These are phyloP conservation scores for Pseudolycoriella hygida DNA, from an alignment of 2,888 invertebrate species.

Conservation along the genomic window DNA sequence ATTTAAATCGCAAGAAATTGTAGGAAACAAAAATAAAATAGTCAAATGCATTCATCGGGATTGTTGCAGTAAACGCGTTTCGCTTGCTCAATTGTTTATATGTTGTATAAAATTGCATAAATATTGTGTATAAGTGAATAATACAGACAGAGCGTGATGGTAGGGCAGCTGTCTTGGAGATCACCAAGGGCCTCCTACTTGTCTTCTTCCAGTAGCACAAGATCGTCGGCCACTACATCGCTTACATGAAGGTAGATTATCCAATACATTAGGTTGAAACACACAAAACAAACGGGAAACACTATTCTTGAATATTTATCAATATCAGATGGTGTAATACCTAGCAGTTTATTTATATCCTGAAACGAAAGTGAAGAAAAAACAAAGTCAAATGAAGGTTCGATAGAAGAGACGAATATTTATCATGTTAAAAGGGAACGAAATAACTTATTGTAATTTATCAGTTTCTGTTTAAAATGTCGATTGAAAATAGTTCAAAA, in stretches of 20 bases:
- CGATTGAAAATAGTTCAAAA: too few relatives aligned
- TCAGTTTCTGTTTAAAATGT: too few relatives aligned
- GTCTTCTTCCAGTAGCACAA: conserved; percentile 60
- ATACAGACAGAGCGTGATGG: neutral
- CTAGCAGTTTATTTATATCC: conserved; percentile 81
- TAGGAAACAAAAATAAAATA: too few relatives aligned
- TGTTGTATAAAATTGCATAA: neutral
- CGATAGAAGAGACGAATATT: neutral
- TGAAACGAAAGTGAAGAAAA: conserved; percentile 16
- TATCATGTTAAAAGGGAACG: neutral
- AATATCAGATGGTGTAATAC: conserved; percentile 92
- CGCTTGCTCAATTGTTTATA: neutral
- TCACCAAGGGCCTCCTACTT: conserved; percentile 33
- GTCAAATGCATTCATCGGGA: too few relatives aligned
- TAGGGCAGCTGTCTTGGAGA: conserved; percentile 3
- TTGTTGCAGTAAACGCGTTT: too few relatives aligned
- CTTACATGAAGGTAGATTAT: conserved; percentile 92
- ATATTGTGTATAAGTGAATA: neutral
- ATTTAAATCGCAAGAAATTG: too few relatives aligned
- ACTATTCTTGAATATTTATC: conserved; percentile 98
- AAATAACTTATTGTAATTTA: too few relatives aligned
- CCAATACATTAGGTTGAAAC: conserved; percentile 98
- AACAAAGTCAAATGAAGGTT: neutral
- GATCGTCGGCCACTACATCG: conserved; percentile 86
- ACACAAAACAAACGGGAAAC: conserved; percentile 95